A percentile compares a stretch with the other conserved stretches of the same genome.
Conservation (phyloP, 2,888 invertebrate genomes). For the Drosophila neonasuta region DNA sequence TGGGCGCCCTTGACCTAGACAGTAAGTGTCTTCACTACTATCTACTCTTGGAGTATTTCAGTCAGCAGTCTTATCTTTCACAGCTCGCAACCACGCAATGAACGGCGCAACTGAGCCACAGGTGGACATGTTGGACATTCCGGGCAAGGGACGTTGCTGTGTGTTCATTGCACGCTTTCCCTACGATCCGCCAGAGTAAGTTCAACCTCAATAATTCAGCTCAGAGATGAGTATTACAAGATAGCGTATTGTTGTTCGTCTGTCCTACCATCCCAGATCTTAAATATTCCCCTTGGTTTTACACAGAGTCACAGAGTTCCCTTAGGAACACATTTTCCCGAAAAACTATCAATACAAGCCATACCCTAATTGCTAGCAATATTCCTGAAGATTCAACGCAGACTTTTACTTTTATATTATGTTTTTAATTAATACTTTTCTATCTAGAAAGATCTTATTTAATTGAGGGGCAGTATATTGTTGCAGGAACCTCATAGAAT, state of each 20-base stretch:
- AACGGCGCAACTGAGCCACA: conserved; percentile 87
- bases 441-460: too few species aligned
- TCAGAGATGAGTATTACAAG: background rate
- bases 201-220: background rate
- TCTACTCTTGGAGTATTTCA: background rate
- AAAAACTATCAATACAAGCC: too few species aligned
- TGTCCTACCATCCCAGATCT: background rate
- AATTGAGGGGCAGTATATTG: too few species aligned
- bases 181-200: conserved; percentile 88
- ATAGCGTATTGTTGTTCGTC: background rate
- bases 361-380: too few species aligned
- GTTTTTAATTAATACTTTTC: too few species aligned
- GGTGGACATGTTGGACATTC: conserved; percentile 96
- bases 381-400: too few species aligned
- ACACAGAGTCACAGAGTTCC: too few species aligned
- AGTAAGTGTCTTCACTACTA: conserved; percentile 66
- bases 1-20: conserved; percentile 82
- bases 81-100: conserved; percentile 82
- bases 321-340: too few species aligned
- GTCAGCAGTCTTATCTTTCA: background rate
- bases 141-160: conserved; percentile 95
- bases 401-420: too few species aligned
- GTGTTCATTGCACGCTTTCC: conserved; percentile 94
- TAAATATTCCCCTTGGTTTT: too few species aligned
- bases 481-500: too few species aligned